Evolutionary conservation across 2,888 invertebrate genomes (phyloP).

Genomic region (Polyommatus icarus): DNA sequence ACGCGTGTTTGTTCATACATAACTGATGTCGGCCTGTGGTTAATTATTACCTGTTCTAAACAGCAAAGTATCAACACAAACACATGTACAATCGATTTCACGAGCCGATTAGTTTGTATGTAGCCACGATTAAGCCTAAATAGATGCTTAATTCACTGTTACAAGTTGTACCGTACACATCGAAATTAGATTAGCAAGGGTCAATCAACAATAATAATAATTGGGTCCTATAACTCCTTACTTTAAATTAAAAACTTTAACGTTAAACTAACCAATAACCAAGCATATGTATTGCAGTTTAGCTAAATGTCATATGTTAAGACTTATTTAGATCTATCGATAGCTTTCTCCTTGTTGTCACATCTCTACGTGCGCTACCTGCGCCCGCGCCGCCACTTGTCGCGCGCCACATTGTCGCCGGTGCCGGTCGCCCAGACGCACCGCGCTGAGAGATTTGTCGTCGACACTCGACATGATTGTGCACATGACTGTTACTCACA

Average conservation of each 20-base stretch:
- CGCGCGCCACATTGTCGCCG: conserved; percentile 29
- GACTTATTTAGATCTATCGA: neutral
- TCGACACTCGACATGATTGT: neutral
- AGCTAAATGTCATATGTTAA: neutral
- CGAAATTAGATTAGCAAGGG: neutral
- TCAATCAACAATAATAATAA: neutral
- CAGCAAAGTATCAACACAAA: conserved; percentile 18
- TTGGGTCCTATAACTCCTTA: too few relatives aligned
- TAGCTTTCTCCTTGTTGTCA: neutral
- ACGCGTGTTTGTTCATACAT: conserved; percentile 15
- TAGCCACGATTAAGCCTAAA: neutral
- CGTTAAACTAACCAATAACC: too few relatives aligned
- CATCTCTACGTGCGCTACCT: conserved; percentile 35
- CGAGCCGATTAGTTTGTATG: conserved; percentile 23
- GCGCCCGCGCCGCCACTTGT: conserved; percentile 39
- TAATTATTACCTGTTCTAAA: conserved; percentile 13
- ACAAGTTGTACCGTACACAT: neutral
- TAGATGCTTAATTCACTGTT: neutral
- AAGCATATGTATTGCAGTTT: too few relatives aligned
- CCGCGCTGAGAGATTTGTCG: conserved; percentile 4
- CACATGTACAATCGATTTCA: conserved; percentile 10
- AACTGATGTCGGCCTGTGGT: neutral
- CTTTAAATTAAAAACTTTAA: too few relatives aligned
- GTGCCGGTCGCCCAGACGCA: neutral
- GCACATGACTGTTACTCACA: neutral